phyloP scores from a whole-genome alignment of 2,113 vertebrate genomes.

The Ia io region DNA sequence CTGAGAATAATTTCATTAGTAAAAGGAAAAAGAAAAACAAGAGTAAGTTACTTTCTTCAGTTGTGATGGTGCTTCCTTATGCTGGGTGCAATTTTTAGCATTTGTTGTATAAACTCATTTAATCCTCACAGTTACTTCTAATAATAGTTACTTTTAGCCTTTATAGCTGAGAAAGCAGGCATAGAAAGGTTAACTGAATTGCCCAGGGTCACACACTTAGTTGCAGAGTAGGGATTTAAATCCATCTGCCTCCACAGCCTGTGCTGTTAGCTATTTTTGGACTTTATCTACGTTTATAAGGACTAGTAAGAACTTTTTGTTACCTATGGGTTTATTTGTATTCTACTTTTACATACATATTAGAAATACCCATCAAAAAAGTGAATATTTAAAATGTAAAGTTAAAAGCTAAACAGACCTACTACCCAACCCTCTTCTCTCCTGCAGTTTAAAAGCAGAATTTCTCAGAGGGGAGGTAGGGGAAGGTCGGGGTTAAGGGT shows the following conservation, averaged over 20 bases:
- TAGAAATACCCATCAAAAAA: neutral
- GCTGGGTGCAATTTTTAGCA: neutral
- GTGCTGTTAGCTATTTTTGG: neutral
- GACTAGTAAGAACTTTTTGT: neutral
- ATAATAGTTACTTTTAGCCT: neutral
- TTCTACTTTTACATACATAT: neutral
- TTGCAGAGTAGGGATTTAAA: neutral
- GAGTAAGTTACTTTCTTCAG: neutral
- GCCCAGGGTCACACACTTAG: neutral
- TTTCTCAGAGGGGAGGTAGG: too few species aligned
- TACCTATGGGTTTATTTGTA: neutral
- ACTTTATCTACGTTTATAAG: neutral
- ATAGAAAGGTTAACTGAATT: neutral
- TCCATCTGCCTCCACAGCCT: neutral
- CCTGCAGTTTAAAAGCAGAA: neutral
- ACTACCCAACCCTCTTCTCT: neutral
- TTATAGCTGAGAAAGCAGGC: neutral
- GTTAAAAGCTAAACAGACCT: neutral
- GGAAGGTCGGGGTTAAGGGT: too few species aligned
- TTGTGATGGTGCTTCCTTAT: neutral
- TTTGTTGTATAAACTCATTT: neutral
- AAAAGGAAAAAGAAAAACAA: neutral
- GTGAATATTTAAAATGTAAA: neutral
- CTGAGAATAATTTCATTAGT: conserved; percentile 21
- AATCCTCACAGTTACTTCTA: neutral